Evolutionary conservation across 1,140 invertebrate genomes (phyloP).

Genomic region (Drosophila lini): DNA sequence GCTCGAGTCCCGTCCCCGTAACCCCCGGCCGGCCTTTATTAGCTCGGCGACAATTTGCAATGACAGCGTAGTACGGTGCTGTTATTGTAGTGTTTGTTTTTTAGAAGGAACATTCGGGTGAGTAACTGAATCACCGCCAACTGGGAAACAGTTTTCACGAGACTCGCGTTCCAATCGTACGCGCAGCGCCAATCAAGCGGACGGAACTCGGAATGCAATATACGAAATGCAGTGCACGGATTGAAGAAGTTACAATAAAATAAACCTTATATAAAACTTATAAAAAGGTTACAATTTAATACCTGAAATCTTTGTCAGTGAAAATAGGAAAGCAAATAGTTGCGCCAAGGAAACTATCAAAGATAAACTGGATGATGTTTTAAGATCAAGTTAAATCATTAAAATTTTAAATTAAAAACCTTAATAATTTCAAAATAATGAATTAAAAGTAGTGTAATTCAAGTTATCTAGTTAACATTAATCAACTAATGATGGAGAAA

Average conservation of each 20-base stretch:
- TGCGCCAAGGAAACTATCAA: not conserved
- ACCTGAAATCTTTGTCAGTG: not conserved
- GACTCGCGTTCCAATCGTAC: conserved; percentile 69
- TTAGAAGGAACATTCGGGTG: conserved; percentile 72
- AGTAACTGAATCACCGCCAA: conserved; percentile 62
- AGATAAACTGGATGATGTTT: not conserved
- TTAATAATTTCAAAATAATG: not conserved
- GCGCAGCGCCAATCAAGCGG: conserved; percentile 53
- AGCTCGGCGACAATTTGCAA: conserved; percentile 79
- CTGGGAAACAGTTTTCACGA: conserved; percentile 66
- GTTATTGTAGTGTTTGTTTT: conserved; percentile 51
- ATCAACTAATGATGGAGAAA: not conserved
- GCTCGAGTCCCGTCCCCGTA: conserved; percentile 11
- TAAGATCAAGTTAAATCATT: not conserved
- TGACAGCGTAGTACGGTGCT: conserved; percentile 59
- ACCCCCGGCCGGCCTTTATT: conserved; percentile 64
- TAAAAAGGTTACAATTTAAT: not conserved
- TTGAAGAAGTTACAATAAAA: not conserved
- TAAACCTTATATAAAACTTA: not conserved
- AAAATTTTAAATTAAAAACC: not conserved
- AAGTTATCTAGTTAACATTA: no score
- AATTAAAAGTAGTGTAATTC: not conserved
- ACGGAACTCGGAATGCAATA: conserved; percentile 10
- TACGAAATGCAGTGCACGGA: not conserved
- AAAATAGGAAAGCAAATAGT: not conserved